Evolutionary conservation across 2,797 vertebrate genomes (phyloP).

Genomic region (Cryptoprocta ferox): DNA sequence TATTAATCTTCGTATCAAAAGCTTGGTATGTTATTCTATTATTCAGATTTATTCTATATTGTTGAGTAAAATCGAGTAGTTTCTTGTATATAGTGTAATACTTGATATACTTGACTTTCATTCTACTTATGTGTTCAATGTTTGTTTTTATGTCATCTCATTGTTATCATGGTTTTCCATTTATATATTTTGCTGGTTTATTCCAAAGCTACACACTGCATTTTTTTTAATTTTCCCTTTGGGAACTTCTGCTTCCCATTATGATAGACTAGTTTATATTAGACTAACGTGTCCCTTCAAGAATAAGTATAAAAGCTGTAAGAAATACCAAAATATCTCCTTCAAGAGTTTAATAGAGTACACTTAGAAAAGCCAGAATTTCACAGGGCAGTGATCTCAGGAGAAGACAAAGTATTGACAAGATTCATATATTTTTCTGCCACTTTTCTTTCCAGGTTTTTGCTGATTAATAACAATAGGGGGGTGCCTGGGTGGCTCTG

Average conservation of each 20-base stretch:
- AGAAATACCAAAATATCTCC: background rate
- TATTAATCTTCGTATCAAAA: background rate
- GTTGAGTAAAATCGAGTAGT: background rate
- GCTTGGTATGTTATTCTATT: background rate
- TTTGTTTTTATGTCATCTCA: background rate
- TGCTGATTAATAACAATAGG: background rate
- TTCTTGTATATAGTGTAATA: background rate
- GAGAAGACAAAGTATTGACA: background rate
- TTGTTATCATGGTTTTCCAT: background rate
- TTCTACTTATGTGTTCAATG: background rate
- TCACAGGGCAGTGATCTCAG: background rate
- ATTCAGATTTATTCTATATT: background rate
- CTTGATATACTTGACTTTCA: background rate
- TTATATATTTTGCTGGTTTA: background rate
- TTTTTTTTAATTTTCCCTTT: background rate
- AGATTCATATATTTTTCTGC: background rate
- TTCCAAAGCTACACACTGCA: background rate
- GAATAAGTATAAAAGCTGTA: background rate
- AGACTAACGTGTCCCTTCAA: background rate
- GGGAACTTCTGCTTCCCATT: background rate
- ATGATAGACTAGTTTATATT: background rate
- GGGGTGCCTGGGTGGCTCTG: no score
- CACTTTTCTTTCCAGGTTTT: background rate
- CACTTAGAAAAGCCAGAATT: background rate
- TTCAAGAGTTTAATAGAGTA: background rate